These are phyloP conservation scores for Perccottus glenii DNA, from an alignment of 2,113 vertebrate species.

Conservation along the genomic window DNA sequence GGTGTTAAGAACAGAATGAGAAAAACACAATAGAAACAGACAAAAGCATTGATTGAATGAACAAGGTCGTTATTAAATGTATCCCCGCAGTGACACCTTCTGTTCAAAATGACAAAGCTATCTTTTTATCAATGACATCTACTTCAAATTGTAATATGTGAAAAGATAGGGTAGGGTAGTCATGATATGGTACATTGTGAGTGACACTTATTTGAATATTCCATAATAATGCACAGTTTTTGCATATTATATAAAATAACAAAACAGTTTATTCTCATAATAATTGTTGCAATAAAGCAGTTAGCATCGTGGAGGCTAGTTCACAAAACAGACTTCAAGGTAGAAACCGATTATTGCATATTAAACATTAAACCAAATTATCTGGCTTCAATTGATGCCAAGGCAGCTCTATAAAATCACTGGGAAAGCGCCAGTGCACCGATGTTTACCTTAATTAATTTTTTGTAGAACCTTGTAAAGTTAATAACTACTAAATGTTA, in stretches of 20 bases:
- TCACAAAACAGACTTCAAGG: not conserved
- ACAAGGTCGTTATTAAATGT: slow-evolving; percentile 10
- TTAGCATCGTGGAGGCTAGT: not conserved
- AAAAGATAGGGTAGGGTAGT: slow-evolving; percentile 24
- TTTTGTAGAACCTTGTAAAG: not conserved
- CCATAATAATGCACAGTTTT: not conserved
- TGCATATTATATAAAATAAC: not conserved
- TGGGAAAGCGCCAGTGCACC: too few species aligned
- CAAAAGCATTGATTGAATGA: slow-evolving; percentile 13
- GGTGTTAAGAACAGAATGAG: slow-evolving; percentile 25
- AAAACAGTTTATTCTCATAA: too few species aligned
- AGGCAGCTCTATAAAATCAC: not conserved
- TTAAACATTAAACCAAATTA: too few species aligned
- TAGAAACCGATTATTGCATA: too few species aligned
- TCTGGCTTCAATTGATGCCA: not conserved
- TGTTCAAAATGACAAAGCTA: slow-evolving; percentile 33
- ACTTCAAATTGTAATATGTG: slow-evolving; percentile 8
- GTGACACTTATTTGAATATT: slow-evolving; percentile 3
- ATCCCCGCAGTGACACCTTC: slow-evolving; percentile 23
- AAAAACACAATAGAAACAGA: not conserved
- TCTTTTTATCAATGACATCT: slow-evolving; percentile 16
- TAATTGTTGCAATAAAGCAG: not conserved
- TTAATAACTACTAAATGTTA: not conserved
- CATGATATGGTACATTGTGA: slow-evolving; percentile 7
- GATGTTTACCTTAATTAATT: too few species aligned